Percentiles rank a stretch among this genome's conserved stretches.
phyloP scores from a whole-genome alignment of 2,888 invertebrate species.

The Chironomus tentans region DNA sequence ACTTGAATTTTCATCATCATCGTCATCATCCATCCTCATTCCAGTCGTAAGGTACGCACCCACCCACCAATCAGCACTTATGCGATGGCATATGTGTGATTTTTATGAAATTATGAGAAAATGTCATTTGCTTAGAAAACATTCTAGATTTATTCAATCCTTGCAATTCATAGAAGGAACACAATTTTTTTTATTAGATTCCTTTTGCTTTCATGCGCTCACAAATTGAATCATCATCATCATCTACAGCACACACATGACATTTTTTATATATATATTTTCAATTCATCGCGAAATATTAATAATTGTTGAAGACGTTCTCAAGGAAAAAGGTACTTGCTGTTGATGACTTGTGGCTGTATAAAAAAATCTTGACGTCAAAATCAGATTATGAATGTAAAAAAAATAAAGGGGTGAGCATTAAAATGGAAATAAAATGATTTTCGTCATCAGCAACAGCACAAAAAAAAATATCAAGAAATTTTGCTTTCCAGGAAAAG shows the following conservation, averaged over 20 bases:
- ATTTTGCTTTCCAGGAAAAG: background rate
- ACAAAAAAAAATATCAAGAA: too few species aligned
- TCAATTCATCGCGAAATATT: background rate
- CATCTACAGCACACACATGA: background rate
- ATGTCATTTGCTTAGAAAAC: background rate
- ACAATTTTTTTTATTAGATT: background rate
- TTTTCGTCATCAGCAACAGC: background rate
- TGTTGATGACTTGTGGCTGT: background rate
- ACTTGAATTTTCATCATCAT: background rate
- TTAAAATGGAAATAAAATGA: background rate
- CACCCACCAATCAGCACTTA: too few species aligned
- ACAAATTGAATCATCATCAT: conserved; percentile 5
- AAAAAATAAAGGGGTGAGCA: background rate
- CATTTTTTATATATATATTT: too few species aligned
- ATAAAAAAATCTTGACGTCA: background rate
- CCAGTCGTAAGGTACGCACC: background rate
- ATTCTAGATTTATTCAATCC: background rate
- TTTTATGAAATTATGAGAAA: background rate
- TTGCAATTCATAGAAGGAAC: background rate
- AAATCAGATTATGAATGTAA: background rate
- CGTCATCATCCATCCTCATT: background rate
- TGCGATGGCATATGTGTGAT: background rate
- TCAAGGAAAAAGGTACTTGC: background rate
- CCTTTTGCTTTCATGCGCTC: background rate
- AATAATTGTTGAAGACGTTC: background rate